Evolutionary conservation across 2,113 vertebrate species (phyloP).

Genomic region (Verasper variegatus): DNA sequence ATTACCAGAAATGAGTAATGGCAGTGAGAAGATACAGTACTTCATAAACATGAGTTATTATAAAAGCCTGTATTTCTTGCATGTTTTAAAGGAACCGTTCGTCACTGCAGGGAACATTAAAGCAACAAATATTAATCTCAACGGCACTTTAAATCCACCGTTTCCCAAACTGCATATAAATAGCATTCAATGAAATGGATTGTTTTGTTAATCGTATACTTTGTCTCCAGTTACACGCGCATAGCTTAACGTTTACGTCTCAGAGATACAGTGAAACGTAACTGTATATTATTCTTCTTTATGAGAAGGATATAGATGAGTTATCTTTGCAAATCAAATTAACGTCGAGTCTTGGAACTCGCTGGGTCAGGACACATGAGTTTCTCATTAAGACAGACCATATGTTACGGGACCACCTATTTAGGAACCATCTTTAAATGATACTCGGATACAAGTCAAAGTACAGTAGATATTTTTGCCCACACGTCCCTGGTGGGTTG

Average conservation of each 20-base stretch:
- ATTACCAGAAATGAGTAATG: neutral
- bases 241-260: neutral
- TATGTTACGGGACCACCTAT: neutral
- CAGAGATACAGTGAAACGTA: neutral
- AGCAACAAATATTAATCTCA: constrained; percentile 1
- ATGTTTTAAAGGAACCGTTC: neutral
- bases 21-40: neutral
- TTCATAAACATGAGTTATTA: neutral
- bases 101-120: neutral
- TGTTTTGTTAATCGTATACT: neutral
- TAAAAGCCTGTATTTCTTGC: neutral
- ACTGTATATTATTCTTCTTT: neutral
- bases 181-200: neutral
- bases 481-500: neutral
- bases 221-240: neutral
- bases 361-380: constrained; percentile 1
- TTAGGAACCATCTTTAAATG: neutral
- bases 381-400: neutral
- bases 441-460: neutral
- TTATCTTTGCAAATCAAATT: neutral
- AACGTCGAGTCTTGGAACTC: neutral
- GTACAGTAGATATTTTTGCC: neutral
- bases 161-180: neutral
- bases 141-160: neutral
- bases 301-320: neutral